Evolutionary conservation across 2,888 invertebrate genomes (phyloP).

Genomic region (Lathronympha strigana): DNA sequence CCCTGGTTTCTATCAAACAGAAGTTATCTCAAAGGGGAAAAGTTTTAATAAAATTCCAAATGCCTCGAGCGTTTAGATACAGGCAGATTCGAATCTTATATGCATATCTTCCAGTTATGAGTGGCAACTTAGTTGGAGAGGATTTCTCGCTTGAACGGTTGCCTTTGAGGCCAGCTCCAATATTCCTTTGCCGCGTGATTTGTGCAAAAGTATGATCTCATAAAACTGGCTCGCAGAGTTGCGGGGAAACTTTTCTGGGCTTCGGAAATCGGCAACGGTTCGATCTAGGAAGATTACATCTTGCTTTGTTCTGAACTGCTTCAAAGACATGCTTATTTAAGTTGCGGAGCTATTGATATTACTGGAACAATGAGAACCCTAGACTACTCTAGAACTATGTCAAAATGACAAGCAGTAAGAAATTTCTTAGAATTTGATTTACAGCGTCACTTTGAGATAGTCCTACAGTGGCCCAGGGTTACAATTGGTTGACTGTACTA

Average conservation of each 20-base stretch:
- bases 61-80: slow-evolving; percentile 74
- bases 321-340: background rate
- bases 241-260: slow-evolving; percentile 40
- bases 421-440: no score
- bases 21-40: slow-evolving; percentile 80
- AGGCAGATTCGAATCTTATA: slow-evolving; percentile 69
- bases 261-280: slow-evolving; percentile 27
- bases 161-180: slow-evolving; percentile 63
- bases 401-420: no score
- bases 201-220: slow-evolving; percentile 52
- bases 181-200: slow-evolving; percentile 57
- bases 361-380: no score
- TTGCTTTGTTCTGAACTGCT: slow-evolving; percentile 20
- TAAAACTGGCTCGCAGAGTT: slow-evolving; percentile 43
- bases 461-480: no score
- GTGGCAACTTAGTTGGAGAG: slow-evolving; percentile 60
- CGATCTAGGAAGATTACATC: slow-evolving; percentile 15
- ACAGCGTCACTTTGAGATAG: no score
- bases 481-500: no score
- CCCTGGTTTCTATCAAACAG: slow-evolving; percentile 77
- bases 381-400: no score
- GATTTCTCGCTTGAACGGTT: slow-evolving; percentile 59
- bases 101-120: slow-evolving; percentile 66
- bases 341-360: no score
- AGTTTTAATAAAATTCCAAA: slow-evolving; percentile 81